Base-by-base conservation (phyloP, 2,797 vertebrate genomes). In the Buphagus erythrorhynchus region DNA sequence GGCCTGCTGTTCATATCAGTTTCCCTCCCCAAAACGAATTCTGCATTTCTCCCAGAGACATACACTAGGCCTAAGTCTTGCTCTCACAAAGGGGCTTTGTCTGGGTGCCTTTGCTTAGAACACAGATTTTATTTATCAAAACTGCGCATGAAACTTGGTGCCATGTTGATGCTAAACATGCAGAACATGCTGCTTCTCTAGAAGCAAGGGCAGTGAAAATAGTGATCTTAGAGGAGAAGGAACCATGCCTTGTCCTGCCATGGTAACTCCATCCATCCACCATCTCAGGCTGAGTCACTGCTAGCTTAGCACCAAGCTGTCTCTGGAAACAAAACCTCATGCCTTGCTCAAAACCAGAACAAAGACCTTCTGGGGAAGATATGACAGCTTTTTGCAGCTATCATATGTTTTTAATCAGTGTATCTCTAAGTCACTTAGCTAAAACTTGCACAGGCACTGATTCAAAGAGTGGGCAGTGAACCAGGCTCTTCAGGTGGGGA, bases 101-200 rank as follows among this genome's bases (percentile, higher is more conserved):
- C 58, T 77, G 75, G 28, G 21, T 86, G 87, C 57, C 72, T 80
- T 80, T 7, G 13, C 65, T 75, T 43, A 77, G 85, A 96, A 97
- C 90, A 97, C 91, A 95, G 93, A 93, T 95, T 94, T 93, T 81
- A 86, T 97, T 97, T 97, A 77, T 91, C 79, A 77, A 93, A 95
- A 90, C 36, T 35, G 71, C 0, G 3, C 85, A 93, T 94, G 93
- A 95, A 88, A 84, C 51, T 95, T 24, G 5, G 36, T 91, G 76
- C 69, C 72, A 96, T 94, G 89, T 82, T 63, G 45, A 48, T 93
- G 52, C 15, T 91, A 92, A 73, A 69, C 89, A 93, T 93, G 93
- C 93, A 93, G 78, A 93, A 80, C 84, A 74, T 74, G 72, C 52
- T 80, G 82, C 91, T 80, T 80, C 73, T 77, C 33, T 1, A 72